Base-by-base conservation (phyloP, 2,888 invertebrate species). In the Caenorhabditis sp. region DNA sequence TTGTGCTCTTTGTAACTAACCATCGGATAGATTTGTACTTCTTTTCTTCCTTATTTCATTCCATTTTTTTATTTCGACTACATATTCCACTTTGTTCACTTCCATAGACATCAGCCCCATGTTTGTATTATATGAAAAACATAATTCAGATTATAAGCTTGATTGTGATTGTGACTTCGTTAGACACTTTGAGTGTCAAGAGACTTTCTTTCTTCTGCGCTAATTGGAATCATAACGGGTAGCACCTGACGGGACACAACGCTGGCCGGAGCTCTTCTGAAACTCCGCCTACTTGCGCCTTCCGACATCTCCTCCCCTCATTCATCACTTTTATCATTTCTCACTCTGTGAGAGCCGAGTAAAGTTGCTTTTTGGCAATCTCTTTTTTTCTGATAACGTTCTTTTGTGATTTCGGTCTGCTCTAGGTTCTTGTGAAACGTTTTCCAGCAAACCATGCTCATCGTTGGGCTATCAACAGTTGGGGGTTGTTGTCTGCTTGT, bases 241-340 rank as follows among this genome's bases (percentile, higher is more conserved):
- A 28, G 55, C 55, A 55, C 28, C 55, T 55, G 55, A 26, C 15
- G 24, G 11, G 20, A 55, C 55, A 28, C 26, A 28, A 55, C 26
- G 8, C 6, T 6, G 28, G 15, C 28, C n/a, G 55, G n/a, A 28
- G 55, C 55, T 28, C 28, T 1, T 26, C 28, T 18, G 13, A 58
- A 26, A 24, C 67, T 40, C 67, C 67, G 40, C 67, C 67, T 50
- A 22, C 50, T 28, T 3, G 20, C n/a, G 55, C 55, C 26, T 26
- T n/a, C 13, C 28, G 55, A 55, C 55, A 26, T 55, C 51, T 47
- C 58, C 22, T 37, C 58, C 56, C 32, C 50, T 50, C 26, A 26
- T 70, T 51, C 70, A 61, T 70, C 61, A 40, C 35, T 53, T 37
- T 70, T 70, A 61, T 70, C 70, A 70, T n/a, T 20, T 37, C 22